phyloP scores from a whole-genome alignment of 2,888 invertebrate species.

The Tholera decimalis region DNA sequence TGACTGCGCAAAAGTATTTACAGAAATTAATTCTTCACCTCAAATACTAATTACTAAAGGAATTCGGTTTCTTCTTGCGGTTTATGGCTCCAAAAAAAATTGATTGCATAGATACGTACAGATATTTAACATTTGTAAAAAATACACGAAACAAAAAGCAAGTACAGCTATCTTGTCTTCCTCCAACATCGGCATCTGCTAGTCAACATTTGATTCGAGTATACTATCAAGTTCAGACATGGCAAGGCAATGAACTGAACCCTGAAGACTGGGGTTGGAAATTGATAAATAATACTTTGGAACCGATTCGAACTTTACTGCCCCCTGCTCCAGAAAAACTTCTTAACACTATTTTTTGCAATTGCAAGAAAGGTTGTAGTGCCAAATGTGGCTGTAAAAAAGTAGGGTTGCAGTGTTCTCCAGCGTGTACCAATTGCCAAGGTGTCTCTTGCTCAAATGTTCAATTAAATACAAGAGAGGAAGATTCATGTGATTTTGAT shows the following conservation, averaged over 20 bases:
- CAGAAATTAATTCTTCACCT: no score
- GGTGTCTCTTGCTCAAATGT: not conserved
- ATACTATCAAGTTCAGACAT: not conserved
- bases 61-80: no score
- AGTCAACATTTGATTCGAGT: no score
- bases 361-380: not conserved
- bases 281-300: not conserved
- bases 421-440: not conserved
- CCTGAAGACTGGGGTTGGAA: not conserved
- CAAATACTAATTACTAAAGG: no score
- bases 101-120: no score
- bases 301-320: not conserved
- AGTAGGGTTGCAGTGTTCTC: not conserved
- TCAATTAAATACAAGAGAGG: not conserved
- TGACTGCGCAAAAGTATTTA: no score
- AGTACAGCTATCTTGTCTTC: no score
- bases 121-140: no score
- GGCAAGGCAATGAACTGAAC: not conserved
- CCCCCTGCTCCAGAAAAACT: not conserved
- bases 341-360: not conserved
- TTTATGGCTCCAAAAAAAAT: no score
- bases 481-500: no score
- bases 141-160: no score
- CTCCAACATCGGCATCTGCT: no score
- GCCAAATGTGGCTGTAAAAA: not conserved